phyloP scores from a whole-genome alignment of 2,888 invertebrate species.

The Macaria liturata region DNA sequence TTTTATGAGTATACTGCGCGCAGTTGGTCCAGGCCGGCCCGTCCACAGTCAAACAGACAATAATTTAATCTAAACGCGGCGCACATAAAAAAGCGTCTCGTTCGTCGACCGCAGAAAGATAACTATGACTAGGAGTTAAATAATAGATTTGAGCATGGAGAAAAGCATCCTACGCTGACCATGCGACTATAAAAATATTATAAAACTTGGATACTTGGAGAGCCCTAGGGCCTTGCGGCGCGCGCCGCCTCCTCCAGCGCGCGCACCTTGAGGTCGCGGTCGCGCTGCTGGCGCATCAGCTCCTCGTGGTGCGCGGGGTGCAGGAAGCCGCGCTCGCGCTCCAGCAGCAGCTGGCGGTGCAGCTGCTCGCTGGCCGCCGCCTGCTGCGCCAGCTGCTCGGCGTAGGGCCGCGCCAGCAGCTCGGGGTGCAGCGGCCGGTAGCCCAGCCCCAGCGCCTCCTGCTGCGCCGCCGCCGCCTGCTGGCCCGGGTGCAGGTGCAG shows the following conservation, averaged over 20 bases:
- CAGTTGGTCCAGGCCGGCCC: constrained; percentile 31
- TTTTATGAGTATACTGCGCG: constrained; percentile 13
- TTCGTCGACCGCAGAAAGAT: constrained; percentile 56
- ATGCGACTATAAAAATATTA: constrained; percentile 78
- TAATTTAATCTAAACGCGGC: constrained; percentile 55
- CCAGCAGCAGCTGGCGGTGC: constrained; percentile 92
- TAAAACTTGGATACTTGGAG: constrained; percentile 43
- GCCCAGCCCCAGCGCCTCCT: constrained; percentile 82
- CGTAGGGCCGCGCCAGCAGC: constrained; percentile 90
- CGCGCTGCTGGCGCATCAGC: constrained; percentile 89
- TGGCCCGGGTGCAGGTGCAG: constrained; percentile 91
- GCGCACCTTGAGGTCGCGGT: constrained; percentile 92
- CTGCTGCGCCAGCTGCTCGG: constrained; percentile 91
- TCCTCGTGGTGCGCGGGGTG: constrained; percentile 83
- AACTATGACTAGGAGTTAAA: constrained; percentile 80
- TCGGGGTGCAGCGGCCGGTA: constrained; percentile 89
- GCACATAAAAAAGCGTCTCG: constrained; percentile 44
- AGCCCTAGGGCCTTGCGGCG: constrained; percentile 75
- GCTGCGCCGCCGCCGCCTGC: constrained; percentile 86
- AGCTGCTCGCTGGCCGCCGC: constrained; percentile 93
- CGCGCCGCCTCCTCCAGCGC: constrained; percentile 93
- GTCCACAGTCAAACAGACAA: constrained; percentile 39
- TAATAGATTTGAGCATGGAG: constrained; percentile 81
- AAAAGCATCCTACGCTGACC: constrained; percentile 75
- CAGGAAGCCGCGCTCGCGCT: constrained; percentile 88